phyloP scores from a whole-genome alignment of 2,888 invertebrate species.

The Miltochrista miniata region DNA sequence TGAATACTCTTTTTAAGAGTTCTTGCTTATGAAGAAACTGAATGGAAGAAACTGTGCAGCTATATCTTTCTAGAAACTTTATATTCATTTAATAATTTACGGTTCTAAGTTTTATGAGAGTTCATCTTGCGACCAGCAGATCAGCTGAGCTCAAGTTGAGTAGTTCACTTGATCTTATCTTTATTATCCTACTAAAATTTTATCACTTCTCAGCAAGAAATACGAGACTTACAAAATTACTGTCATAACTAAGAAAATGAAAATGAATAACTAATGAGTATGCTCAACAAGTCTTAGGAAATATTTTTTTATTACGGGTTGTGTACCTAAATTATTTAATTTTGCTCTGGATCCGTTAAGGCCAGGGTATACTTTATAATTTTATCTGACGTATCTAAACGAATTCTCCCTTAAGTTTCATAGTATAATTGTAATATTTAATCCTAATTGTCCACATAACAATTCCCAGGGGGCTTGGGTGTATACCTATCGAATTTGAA shows the following conservation, averaged over 20 bases:
- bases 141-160: slow-evolving; percentile 32
- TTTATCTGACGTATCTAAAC: slow-evolving; percentile 47
- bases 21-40: background rate
- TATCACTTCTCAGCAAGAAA: slow-evolving; percentile 50
- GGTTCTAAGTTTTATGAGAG: slow-evolving; percentile 17
- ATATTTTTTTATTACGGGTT: slow-evolving; percentile 61
- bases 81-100: slow-evolving; percentile 3
- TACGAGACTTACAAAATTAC: slow-evolving; percentile 55
- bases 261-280: slow-evolving; percentile 75
- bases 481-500: too few relatives aligned
- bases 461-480: slow-evolving; percentile 6
- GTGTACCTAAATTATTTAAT: slow-evolving; percentile 52
- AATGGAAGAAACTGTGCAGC: background rate
- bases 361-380: slow-evolving; percentile 46
- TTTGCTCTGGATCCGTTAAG: slow-evolving; percentile 34
- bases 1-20: too few relatives aligned
- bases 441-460: slow-evolving; percentile 19
- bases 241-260: slow-evolving; percentile 64
- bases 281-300: slow-evolving; percentile 65
- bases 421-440: slow-evolving; percentile 39
- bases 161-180: slow-evolving; percentile 33
- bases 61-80: slow-evolving; percentile 16
- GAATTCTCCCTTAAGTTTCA: slow-evolving; percentile 37
- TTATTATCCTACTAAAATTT: slow-evolving; percentile 48
- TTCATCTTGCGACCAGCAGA: slow-evolving; percentile 23